Conservation (phyloP, 2,113 vertebrate genomes). For the Pollachius pollachius region DNA sequence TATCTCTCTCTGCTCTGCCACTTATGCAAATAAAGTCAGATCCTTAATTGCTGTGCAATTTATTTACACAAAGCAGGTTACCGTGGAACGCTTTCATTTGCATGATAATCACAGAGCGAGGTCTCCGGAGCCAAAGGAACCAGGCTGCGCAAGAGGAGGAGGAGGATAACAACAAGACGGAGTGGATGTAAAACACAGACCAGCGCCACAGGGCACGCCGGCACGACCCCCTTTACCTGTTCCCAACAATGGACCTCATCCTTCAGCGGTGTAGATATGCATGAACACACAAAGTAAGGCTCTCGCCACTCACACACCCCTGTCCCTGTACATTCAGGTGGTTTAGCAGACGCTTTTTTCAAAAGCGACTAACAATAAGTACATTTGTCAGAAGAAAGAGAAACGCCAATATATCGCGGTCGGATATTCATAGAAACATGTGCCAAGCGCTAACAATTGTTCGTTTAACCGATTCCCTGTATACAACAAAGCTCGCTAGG, state of each 20-base stretch:
- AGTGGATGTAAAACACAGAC: background rate
- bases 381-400: too few species aligned
- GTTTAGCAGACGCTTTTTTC: too few species aligned
- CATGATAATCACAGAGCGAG: conserved; percentile 50
- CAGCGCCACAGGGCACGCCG: background rate
- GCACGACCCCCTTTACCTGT: background rate
- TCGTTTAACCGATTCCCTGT: too few species aligned
- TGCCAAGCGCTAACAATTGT: too few species aligned
- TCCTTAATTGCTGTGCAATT: conserved; percentile 50
- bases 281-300: background rate
- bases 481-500: too few species aligned
- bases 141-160: background rate
- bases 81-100: conserved; percentile 40
- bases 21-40: conserved; percentile 28
- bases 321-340: too few species aligned
- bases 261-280: background rate
- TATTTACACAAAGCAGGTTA: conserved; percentile 46
- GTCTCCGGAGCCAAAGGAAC: conserved; percentile 26
- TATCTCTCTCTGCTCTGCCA: background rate
- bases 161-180: background rate
- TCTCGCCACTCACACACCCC: too few species aligned
- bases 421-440: too few species aligned
- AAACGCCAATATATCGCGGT: too few species aligned
- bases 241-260: background rate
- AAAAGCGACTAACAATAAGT: too few species aligned